phyloP scores from a whole-genome alignment of 2,113 vertebrate genomes.

The Euleptes europaea region DNA sequence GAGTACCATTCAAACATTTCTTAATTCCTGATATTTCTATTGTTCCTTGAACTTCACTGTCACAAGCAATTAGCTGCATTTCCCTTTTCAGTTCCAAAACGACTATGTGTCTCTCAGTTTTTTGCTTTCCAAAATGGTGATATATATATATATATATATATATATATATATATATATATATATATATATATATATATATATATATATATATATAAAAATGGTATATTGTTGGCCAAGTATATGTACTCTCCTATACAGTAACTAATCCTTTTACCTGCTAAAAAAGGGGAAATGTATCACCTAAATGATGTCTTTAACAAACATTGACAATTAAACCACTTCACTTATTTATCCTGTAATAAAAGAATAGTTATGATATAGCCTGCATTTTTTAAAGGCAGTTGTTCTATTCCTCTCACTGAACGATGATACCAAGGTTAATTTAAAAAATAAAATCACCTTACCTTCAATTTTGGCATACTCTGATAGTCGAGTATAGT shows the following conservation, averaged over 20 bases:
- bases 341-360: background rate
- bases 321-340: conserved; percentile 20
- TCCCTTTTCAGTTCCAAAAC: conserved; percentile 56
- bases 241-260: conserved; percentile 27
- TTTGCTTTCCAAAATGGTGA: conserved; percentile 18
- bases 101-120: conserved; percentile 56
- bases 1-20: conserved; percentile 53
- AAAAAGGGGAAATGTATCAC: conserved; percentile 29
- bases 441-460: conserved; percentile 64
- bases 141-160: too few species aligned
- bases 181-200: too few species aligned
- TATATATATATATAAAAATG: too few species aligned
- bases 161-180: too few species aligned
- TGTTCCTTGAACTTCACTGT: conserved; percentile 49
- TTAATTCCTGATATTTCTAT: conserved; percentile 52
- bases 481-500: conserved; percentile 97
- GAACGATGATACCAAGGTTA: conserved; percentile 58
- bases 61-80: conserved; percentile 54
- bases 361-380: background rate
- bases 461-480: conserved; percentile 99
- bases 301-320: conserved; percentile 38
- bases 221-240: conserved; percentile 56
- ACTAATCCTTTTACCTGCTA: conserved; percentile 37
- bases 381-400: background rate
- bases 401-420: conserved; percentile 29